Evolutionary conservation across 1,140 invertebrate genomes (phyloP), one percentile per base, ranked within the genome.

Genomic region (Listronotus oregonensis): DNA sequence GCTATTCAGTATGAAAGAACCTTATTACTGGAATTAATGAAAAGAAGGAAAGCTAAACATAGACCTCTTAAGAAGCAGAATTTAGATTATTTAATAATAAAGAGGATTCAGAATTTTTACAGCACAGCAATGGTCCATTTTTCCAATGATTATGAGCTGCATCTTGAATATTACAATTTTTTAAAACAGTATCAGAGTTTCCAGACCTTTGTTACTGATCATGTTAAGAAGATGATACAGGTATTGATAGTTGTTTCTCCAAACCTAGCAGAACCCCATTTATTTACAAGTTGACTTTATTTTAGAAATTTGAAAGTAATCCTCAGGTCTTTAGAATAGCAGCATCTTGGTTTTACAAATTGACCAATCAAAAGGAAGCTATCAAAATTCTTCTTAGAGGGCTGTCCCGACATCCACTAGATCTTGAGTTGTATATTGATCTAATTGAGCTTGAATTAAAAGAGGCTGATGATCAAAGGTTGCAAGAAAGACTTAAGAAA

Each of bases 61-160:
- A 66, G 68, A 15, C 39, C 58, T 21, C 66, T 71, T 15, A 72
- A 64, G 40, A 72, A 71, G 56, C 64, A 42, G 21, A 37, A 34
- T 50, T 66, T 75, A 32, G 73, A 73, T n/a, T 64, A 67, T 42
- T 71, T 61, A 52, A 71, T 75, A 40, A 42, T 72, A 10, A 70
- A 65, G 15, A 66, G 70, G 18, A 71, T 75, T 34, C 70, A 64
- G 51, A 61, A 63, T 34, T 52, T 71, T 37, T 75, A 75, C 52
- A 68, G 71, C 52, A 71, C 56, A 15, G 71, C 69, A 6, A 27
- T 71, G 9, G 65, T 70, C 56, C 47, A 66, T 64, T 75, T 68
- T 67, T 32, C 67, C 10, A 37, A 64, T 51, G 71, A 74, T 62
- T 68, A 64, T 18, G 39, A 67, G 10, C 42, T 75, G 1, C 47